Evolutionary conservation across 2,888 invertebrate species (phyloP).

Genomic region (Ectobius pallidus): DNA sequence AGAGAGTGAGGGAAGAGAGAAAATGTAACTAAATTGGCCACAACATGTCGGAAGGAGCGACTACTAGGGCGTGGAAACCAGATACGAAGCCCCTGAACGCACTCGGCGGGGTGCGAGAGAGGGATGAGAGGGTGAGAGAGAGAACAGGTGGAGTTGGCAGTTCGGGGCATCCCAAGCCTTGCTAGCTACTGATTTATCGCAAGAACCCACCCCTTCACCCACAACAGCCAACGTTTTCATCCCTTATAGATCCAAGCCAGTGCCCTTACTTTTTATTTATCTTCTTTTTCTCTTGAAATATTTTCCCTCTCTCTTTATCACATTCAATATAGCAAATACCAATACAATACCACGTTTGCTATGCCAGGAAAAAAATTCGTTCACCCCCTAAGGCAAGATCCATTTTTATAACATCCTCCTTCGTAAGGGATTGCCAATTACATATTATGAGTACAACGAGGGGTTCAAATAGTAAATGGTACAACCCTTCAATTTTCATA

Average conservation of each 20-base stretch:
- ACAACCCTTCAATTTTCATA: too few relatives aligned
- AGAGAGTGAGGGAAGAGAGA: background rate
- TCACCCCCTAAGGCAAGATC: background rate
- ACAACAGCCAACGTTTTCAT: slow-evolving; percentile 7
- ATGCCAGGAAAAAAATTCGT: background rate
- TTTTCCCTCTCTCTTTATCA: background rate
- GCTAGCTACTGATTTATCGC: slow-evolving; percentile 23
- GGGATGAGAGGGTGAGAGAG: background rate
- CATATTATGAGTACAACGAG: too few relatives aligned
- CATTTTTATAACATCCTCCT: too few relatives aligned
- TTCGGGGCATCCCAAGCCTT: slow-evolving; percentile 9
- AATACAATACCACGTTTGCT: background rate
- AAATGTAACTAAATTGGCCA: background rate
- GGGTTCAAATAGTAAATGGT: too few relatives aligned
- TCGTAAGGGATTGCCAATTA: too few relatives aligned
- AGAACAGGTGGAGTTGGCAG: slow-evolving; percentile 24
- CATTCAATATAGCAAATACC: slow-evolving; percentile 14
- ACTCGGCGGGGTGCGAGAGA: background rate
- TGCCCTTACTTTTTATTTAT: background rate
- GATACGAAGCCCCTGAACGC: background rate
- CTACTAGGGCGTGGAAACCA: background rate
- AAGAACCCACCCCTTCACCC: background rate
- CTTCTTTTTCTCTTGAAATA: slow-evolving; percentile 3
- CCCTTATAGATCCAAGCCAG: slow-evolving; percentile 3
- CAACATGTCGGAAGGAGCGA: background rate